phyloP scores from a whole-genome alignment of 2,888 invertebrate genomes.

The Orthonychiurus folsomi region DNA sequence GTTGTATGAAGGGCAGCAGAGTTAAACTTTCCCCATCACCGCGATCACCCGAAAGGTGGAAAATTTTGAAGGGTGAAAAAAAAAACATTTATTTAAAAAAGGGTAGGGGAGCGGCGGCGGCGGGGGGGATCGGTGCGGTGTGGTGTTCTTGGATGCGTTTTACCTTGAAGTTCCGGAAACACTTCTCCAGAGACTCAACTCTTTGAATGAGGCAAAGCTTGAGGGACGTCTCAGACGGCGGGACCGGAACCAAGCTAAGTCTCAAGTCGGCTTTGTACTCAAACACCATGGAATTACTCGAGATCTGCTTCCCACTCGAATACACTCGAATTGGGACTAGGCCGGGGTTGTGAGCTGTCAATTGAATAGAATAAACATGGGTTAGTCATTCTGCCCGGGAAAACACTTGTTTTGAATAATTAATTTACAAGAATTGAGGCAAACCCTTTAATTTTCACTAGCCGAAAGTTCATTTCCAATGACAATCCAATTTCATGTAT shows the following conservation, averaged over 20 bases:
- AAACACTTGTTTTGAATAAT: slow-evolving; percentile 3
- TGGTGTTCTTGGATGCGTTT: too few relatives aligned
- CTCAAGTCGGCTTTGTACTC: slow-evolving; percentile 41
- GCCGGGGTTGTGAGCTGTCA: slow-evolving; percentile 39
- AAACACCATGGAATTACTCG: slow-evolving; percentile 40
- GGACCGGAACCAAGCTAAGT: slow-evolving; percentile 37
- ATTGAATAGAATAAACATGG: too few relatives aligned
- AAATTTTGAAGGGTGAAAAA: background rate
- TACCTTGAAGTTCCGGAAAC: slow-evolving; percentile 41
- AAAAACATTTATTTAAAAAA: slow-evolving; percentile 1
- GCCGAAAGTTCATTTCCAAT: too few relatives aligned
- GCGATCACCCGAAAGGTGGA: background rate
- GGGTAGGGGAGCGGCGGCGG: too few relatives aligned
- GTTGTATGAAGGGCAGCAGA: too few relatives aligned
- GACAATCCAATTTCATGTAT: too few relatives aligned
- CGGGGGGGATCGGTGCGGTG: too few relatives aligned
- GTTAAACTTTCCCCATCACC: too few relatives aligned
- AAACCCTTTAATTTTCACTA: too few relatives aligned
- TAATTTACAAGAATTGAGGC: too few relatives aligned
- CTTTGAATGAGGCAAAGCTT: slow-evolving; percentile 40
- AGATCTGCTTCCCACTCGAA: slow-evolving; percentile 40
- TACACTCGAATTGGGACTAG: slow-evolving; percentile 40
- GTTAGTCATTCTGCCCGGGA: background rate
- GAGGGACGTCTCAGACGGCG: slow-evolving; percentile 39
- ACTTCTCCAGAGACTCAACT: slow-evolving; percentile 40